Evolutionary conservation across 2,888 invertebrate genomes (phyloP), one percentile per base, ranked within the genome.

Genomic region (Thymelicus sylvestris): DNA sequence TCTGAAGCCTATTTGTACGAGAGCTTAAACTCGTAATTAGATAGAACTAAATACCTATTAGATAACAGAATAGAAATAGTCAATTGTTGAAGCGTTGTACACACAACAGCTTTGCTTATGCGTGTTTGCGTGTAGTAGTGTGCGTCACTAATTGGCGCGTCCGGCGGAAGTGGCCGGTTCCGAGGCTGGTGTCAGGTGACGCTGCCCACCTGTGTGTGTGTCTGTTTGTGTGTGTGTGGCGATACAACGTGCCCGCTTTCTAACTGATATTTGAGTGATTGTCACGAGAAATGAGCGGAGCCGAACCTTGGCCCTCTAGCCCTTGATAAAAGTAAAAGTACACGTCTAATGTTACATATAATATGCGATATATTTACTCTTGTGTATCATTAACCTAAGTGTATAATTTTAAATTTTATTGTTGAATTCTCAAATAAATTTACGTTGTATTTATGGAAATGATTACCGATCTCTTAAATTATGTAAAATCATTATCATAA

Each of bases 161-260:
- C 93, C 93, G 92, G 83, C 92, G 93, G 93, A 94, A 93, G 93
- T 86, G 92, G 92, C 88, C 91, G 87, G 90, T 91, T 91, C 91
- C 91, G 89, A 88, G 83, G 83, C 81, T 79, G 83, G 91, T 87
- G 91, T 92, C 92, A 91, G 92, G 91, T 93, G 93, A 90, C 88
- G 85, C 63, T 74, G 82, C 77, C 82, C 90, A 90, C 91, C 89
- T 92, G 91, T 90, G 87, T 77, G 73, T 68, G 66, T 70, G 31
- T 31, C 4, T 31, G 4, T 31, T 3, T 31, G 31, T 31, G 3
- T 31, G 31, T 31, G 31, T 62, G 31, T 62, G 66, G 66, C 55
- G 55, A 62, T 64, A 57, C 63, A 64, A 69, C 39, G 24, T 57
- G 57, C 44, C 61, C 61, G 67, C 69, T 69, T 69, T 69, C 69